phyloP scores from a whole-genome alignment of 2,888 invertebrate species.

The Cyaniris semiargus region DNA sequence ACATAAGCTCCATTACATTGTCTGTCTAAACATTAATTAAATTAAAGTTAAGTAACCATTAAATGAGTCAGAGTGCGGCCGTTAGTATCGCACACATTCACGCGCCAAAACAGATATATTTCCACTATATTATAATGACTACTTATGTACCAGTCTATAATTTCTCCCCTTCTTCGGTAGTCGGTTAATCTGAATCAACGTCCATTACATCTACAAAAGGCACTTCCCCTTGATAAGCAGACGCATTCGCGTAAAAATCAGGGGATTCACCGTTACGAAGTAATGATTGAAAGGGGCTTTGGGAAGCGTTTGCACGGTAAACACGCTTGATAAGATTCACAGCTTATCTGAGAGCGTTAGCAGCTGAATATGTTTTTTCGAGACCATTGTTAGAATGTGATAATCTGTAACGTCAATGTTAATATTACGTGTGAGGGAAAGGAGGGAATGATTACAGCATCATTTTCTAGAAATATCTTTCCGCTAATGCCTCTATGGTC shows the following conservation, averaged over 20 bases:
- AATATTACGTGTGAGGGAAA: not conserved
- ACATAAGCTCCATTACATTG: not conserved
- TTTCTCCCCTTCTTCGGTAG: not conserved
- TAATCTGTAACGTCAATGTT: not conserved
- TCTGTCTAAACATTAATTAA: not conserved
- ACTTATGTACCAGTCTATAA: too few species aligned
- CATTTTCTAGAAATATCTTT: not conserved
- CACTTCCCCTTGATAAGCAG: not conserved
- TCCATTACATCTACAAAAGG: not conserved
- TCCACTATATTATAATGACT: too few species aligned
- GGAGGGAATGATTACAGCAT: not conserved
- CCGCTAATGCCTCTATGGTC: too few species aligned
- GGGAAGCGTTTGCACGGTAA: slow-evolving; percentile 1
- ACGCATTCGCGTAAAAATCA: slow-evolving; percentile 9
- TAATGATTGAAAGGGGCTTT: slow-evolving; percentile 16
- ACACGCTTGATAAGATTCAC: slow-evolving; percentile 11
- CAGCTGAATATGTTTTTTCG: not conserved
- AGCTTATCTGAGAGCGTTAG: slow-evolving; percentile 26
- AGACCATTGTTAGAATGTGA: not conserved
- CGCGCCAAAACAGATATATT: too few species aligned
- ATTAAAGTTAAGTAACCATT: too few species aligned
- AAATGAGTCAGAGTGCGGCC: too few species aligned
- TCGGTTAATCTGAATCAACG: not conserved
- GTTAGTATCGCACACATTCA: too few species aligned
- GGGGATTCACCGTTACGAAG: not conserved